Percentiles rank a stretch among this genome's conserved stretches.
Evolutionary conservation across 2,113 vertebrate species (phyloP).

Genomic region (Erinaceus europaeus): DNA sequence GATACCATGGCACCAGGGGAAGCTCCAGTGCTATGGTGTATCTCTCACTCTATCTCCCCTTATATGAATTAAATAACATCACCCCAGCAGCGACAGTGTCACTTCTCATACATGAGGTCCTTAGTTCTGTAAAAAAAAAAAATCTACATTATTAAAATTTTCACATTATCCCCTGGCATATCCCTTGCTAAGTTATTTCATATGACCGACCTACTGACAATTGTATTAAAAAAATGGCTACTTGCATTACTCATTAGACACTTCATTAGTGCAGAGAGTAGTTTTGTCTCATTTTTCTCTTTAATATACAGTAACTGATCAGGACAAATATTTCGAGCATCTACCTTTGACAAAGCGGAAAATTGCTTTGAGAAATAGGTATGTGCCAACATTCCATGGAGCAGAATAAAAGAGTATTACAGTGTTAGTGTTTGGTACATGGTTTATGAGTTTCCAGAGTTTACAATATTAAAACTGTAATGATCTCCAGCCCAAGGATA

Average conservation of each 20-base stretch:
- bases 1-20: no score
- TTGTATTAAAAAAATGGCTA: not conserved
- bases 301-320: no score
- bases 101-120: no score
- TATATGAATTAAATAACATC: no score
- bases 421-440: not conserved
- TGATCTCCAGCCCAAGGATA: constrained; percentile 24
- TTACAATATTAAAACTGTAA: constrained; percentile 55
- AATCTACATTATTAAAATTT: not conserved
- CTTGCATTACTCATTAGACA: not conserved
- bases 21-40: no score
- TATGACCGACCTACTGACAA: not conserved
- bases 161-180: not conserved
- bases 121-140: no score
- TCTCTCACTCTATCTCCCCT: no score
- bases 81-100: no score
- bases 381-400: not conserved
- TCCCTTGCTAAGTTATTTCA: not conserved
- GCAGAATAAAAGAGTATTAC: constrained; percentile 21
- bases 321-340: constrained; percentile 3
- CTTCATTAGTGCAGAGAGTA: not conserved
- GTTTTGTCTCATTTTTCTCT: constrained; percentile 2
- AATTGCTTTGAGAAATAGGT: constrained; percentile 16
- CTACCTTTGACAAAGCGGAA: not conserved
- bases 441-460: constrained; percentile 20